phyloP scores from a whole-genome alignment of 2,113 vertebrate species.

The Pangasianodon gigas region DNA sequence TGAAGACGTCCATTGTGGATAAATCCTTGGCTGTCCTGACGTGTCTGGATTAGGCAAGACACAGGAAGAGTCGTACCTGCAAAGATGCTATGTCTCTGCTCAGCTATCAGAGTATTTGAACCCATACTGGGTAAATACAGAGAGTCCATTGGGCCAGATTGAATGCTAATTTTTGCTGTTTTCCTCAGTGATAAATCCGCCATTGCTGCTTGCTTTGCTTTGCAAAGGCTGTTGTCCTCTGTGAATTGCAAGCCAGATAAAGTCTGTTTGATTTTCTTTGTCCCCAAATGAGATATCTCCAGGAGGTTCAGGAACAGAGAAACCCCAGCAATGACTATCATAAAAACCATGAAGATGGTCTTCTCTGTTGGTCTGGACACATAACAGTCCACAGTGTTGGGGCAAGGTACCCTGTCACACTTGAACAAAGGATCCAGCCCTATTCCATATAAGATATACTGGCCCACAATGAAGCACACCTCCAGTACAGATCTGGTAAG shows the following conservation, averaged over 20 bases:
- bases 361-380: conserved; percentile 95
- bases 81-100: conserved; percentile 59
- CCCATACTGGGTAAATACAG: conserved; percentile 60
- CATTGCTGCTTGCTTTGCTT: conserved; percentile 73
- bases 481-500: conserved; percentile 87
- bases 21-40: conserved; percentile 60
- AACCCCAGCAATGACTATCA: conserved; percentile 85
- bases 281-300: conserved; percentile 88
- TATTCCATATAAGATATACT: conserved; percentile 88
- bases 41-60: conserved; percentile 61
- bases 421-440: conserved; percentile 86
- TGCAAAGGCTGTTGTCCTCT: conserved; percentile 73
- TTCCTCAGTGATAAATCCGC: conserved; percentile 71
- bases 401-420: conserved; percentile 85
- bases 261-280: conserved; percentile 82
- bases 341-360: conserved; percentile 95
- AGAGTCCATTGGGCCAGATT: conserved; percentile 65
- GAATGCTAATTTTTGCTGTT: conserved; percentile 68
- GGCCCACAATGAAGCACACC: conserved; percentile 90
- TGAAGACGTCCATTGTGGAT: conserved; percentile 61
- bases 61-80: conserved; percentile 60
- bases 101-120: conserved; percentile 61
- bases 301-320: conserved; percentile 89
- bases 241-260: conserved; percentile 67
- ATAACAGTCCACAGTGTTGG: conserved; percentile 93